Evolutionary conservation across 2,113 vertebrate species (phyloP), one percentile per base, ranked within the genome.

Genomic region (Phyllopteryx taeniolatus): DNA sequence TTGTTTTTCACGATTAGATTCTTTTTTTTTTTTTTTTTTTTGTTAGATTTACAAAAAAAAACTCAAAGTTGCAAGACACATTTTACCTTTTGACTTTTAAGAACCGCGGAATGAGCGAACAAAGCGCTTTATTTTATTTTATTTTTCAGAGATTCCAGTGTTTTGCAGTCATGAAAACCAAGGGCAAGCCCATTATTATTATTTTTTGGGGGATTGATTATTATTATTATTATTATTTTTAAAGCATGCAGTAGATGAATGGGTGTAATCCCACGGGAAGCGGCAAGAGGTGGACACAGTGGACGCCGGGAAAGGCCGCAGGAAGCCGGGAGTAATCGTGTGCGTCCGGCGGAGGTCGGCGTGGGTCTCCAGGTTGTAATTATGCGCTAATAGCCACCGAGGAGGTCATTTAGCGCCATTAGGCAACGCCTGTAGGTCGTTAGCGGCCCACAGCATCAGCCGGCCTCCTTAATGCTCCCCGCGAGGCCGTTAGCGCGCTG

Each of bases 361-460:
- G 86, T 87, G 89, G 90, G 91, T 94, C 92, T 94, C 86, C 91
- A 93, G 92, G 89, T 94, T 94, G 91, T 93, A 94, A 94, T 94
- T 93, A 94, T 92, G 89, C 89, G 90, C 92, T 94, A 94, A 94
- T 93, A 93, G 92, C 90, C 93, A 93, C 92, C 91, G 89, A 94
- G 92, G 91, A 93, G 92, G 92, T 92, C 92, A 93, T 94, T 94
- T 93, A 90, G 82, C 92, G 88, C 92, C 93, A 94, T 94, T 94
- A 94, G 89, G 86, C 88, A 91, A 91, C 86, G 91, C 90, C 92
- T 93, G 93, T 93, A 93, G 92, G 90, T 93, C 92, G 92, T 94
- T 94, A 94, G 93, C 93, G 91, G 92, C 91, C 92, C 93, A 91
- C 92, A 91, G 92, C 92, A 93, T 93, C 92, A 93, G 92, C 91